Base-by-base conservation (phyloP, 2,797 vertebrate genomes). In the Chromobotia macracanthus region DNA sequence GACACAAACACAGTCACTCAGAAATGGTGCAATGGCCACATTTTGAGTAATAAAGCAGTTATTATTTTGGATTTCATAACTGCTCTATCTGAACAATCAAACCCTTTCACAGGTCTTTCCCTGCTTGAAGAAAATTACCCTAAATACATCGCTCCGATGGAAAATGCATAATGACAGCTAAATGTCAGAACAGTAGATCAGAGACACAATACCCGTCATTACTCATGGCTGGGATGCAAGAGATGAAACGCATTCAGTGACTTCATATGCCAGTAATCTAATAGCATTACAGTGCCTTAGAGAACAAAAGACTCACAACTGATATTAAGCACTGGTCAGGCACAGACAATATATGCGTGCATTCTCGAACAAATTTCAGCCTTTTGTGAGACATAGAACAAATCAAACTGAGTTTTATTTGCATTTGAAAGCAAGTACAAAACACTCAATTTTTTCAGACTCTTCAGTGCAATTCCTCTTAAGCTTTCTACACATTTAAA, bases 161-260 rank as follows among this genome's bases (percentile, higher is more conserved):
- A 69, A 31, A 38, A 66, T 41, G 55, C 11, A 16, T 55, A 76
- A 75, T 64, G 56, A 23, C 65, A 69, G 56, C n/a, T 65, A 63
- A 46, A 69, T 75, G 72, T 68, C 79, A 81, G 65, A 64, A 21
- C 55, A 75, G 46, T 50, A 28, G 48, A 70, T 61, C 8, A 79
- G 55, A 53, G n/a, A 50, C 46, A 79, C 56, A 76, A 75, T 81
- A 64, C 48, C 72, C 35, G 28, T 81, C 48, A 81, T 81, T 70
- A 71, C 55, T 44, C 46, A 65, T 63, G 80, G 48, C 44, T 31
- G 50, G 11, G 50, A 63, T 61, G 46, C 21, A 25, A n/a, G 31
- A 15, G 48, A 48, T 69, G 1, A 50, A 77, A 60, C 3, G 65
- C 55, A 70, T 70, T 63, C n/a, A 6, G 1, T 23, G 15, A 35